Evolutionary conservation across 2,113 vertebrate genomes (phyloP).

Genomic region (Zingel zingel): DNA sequence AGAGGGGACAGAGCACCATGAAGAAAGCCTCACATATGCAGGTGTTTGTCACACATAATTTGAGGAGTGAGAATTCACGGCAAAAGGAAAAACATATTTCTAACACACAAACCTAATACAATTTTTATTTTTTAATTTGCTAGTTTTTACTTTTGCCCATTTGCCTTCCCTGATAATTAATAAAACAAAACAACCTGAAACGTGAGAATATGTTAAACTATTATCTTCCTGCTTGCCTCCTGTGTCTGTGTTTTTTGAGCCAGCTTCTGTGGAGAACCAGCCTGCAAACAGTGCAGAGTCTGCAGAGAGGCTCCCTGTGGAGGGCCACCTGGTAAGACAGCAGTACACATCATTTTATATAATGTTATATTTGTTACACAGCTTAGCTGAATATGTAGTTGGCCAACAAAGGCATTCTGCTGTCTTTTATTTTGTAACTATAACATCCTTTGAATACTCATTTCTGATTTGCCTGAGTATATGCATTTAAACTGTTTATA

Average conservation of each 20-base stretch:
- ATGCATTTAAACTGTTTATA: background rate
- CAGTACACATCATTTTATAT: conserved; percentile 1
- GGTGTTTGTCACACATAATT: conserved; percentile 41
- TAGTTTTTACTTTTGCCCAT: background rate
- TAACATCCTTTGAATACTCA: conserved; percentile 8
- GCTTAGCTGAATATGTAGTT: conserved; percentile 7
- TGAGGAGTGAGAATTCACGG: background rate
- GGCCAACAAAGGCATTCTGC: background rate
- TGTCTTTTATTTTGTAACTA: conserved; percentile 1
- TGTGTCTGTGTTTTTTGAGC: conserved; percentile 42
- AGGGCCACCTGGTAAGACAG: conserved; percentile 61
- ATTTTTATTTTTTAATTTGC: background rate
- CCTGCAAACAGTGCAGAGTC: conserved; percentile 34
- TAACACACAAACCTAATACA: background rate
- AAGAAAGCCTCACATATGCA: conserved; percentile 32
- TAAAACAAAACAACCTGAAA: background rate
- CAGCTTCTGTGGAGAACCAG: conserved; percentile 46
- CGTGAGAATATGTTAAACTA: background rate
- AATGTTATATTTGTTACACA: conserved; percentile 2
- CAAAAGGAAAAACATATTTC: background rate
- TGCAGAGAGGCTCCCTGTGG: conserved; percentile 45
- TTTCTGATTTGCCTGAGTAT: background rate
- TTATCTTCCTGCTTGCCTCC: background rate
- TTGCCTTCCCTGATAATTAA: background rate
- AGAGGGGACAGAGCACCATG: conserved; percentile 63